Base-by-base conservation (phyloP, 2,888 invertebrate species). In the Keiferia lycopersicella region DNA sequence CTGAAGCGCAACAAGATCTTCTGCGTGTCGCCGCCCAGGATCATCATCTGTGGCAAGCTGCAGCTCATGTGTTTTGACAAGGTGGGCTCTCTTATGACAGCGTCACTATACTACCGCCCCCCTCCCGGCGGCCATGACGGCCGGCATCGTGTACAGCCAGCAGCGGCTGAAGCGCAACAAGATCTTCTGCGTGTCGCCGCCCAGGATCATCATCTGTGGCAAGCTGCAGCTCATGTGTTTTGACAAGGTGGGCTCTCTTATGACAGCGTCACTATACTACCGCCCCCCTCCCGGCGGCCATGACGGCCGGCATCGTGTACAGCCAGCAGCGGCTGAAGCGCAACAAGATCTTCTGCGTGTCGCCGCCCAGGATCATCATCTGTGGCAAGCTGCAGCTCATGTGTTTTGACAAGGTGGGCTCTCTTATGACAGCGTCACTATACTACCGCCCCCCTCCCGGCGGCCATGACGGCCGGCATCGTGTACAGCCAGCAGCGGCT, bases 211-310 rank as follows among this genome's bases (percentile, higher is more conserved):
- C 72, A 94, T 96, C 45, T 94, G 95, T 71, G 96, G 96, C 0
- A 96, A 96, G 80, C 88, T 96, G 59, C 95, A 96, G 82, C 93
- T 95, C 69, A 95, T 97, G 80, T 97, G 97, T 84, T 98, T 98
- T 84, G 97, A 98, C 86, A 98, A 97, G 94, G 96, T 96, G 7
- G n/a, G 45, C n/a, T n/a, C n/a, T n/a, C n/a, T n/a, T 41, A 3
- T 30, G 30, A 4, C 30, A 30, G 6, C 6, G 2, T 2, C 30
- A 30, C 12, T 39, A 39, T 39, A 39, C 7, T 39, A 20, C 98
- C 98, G 0, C 98, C 98, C 4, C 98, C 98, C 86, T 98, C 53
- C 98, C 98, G 7, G 98, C 96, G 63, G 96, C 96, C 38, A 96
- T 97, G 95, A 96, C 96, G 0, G 95, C 96, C 20, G 96, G 96